Conservation (phyloP, 2,113 vertebrate species). For the Chauna torquata region DNA sequence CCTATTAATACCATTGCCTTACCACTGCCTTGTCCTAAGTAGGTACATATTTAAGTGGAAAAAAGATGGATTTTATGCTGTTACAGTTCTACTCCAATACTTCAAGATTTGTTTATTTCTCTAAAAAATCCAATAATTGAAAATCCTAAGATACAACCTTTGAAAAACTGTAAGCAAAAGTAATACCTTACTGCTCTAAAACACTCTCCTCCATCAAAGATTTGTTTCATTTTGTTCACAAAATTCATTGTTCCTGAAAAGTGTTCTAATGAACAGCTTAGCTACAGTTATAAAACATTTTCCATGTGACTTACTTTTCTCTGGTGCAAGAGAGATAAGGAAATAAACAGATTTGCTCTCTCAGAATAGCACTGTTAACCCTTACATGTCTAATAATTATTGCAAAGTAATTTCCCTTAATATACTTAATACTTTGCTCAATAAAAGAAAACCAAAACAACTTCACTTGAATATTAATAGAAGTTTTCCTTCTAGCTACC, state of each 20-base stretch:
- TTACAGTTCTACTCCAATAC: neutral
- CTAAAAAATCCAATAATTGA: neutral
- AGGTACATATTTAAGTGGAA: neutral
- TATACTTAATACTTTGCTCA: neutral
- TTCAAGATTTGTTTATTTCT: neutral
- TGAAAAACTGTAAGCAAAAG: neutral
- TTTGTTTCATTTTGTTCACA: constrained; percentile 4
- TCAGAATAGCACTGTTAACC: constrained; percentile 24
- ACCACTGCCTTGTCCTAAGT: neutral
- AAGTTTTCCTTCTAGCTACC: neutral
- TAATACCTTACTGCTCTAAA: neutral
- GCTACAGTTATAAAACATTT: constrained; percentile 35
- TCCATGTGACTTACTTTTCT: neutral
- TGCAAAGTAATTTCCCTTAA: constrained; percentile 2
- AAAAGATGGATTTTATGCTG: neutral
- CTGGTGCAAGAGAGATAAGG: constrained; percentile 40
- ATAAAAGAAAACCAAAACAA: neutral
- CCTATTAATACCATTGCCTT: neutral
- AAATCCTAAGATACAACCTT: neutral
- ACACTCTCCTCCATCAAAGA: neutral
- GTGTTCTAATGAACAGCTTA: constrained; percentile 38
- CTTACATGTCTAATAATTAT: neutral
- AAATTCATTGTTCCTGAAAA: neutral
- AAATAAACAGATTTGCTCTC: constrained; percentile 35
- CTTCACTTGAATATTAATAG: neutral